Base-by-base conservation (phyloP, 2,113 vertebrate genomes). In the Corythaixoides concolor region DNA sequence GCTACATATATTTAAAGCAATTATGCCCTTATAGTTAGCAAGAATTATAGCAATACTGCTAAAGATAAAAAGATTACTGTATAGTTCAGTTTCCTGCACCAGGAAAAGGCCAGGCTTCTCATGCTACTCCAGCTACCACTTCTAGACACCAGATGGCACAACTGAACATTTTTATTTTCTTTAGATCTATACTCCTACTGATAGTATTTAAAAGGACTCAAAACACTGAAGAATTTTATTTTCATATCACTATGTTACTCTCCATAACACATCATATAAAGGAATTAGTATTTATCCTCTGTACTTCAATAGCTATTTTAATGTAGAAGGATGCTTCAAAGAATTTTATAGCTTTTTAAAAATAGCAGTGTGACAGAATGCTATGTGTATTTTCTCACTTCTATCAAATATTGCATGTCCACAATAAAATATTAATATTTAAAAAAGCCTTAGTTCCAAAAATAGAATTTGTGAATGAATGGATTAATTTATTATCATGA, bases 61-160 rank as follows among this genome's bases (percentile, higher is more conserved):
- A 23, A 62, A 69, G 41, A 58, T 9, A 62, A 59, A 85, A 75
- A 16, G 8, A 47, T 55, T 33, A 27, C 6, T 52, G 24, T 12
- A 20, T 6, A 64, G 43, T 41, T 60, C 35, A 64, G 32, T 45
- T 77, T 55, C 33, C 32, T 66, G 37, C 53, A 49, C 13, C 22
- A 39, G 67, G n/a, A 66, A 47, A 66, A 83, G 49, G 18, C 39
- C 55, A 23, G 47, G 13, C 20, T 95, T 73, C 16, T 49, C 18
- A 64, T 3, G 30, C 23, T 58, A 19, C 43, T 28, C 28, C 8
- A 73, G 62, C 41, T 64, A 10, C 82, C n/a, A 20, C 35, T 84
- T 92, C 30, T 80, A 88, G 72, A 68, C 95, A 97, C 73, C 73
- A 97, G 96, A 85, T 91, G 90, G 92, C 93, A 93, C 24, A 93